Evolutionary conservation across 2,113 vertebrate species (phyloP).

Genomic region (Hepsetus odoe): DNA sequence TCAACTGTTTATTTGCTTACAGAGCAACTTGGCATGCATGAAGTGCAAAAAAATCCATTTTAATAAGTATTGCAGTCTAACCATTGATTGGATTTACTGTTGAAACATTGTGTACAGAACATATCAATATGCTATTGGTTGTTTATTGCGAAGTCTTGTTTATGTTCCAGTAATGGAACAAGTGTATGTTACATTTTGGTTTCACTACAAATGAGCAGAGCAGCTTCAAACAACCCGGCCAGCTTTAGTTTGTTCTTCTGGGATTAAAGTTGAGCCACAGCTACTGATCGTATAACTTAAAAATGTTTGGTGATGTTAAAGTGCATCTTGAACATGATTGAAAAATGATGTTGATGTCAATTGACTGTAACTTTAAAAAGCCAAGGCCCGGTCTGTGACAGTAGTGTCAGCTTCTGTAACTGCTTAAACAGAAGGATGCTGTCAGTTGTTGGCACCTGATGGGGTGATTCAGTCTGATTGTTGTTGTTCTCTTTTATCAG

Average conservation of each 20-base stretch:
- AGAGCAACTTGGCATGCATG: not conserved
- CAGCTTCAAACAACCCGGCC: not conserved
- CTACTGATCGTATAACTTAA: not conserved
- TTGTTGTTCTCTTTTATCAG: slow-evolving; percentile 61
- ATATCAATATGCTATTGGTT: not conserved
- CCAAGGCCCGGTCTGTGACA: not conserved
- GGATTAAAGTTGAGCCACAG: not conserved
- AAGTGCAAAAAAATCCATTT: not conserved
- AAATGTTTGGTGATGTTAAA: not conserved
- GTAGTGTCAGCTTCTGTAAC: not conserved
- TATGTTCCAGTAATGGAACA: not conserved
- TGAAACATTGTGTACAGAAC: not conserved
- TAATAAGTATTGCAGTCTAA: slow-evolving; percentile 1
- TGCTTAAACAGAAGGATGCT: not conserved
- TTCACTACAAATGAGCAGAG: not conserved
- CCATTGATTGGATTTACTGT: slow-evolving; percentile 19
- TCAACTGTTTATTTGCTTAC: not conserved
- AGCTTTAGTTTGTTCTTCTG: not conserved
- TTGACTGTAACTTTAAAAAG: not conserved
- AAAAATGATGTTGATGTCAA: slow-evolving; percentile 6
- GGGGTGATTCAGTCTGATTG: not conserved
- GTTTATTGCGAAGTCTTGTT: not conserved
- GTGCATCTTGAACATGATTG: not conserved
- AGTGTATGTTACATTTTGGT: not conserved
- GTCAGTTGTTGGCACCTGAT: not conserved